Evolutionary conservation across 2,113 vertebrate genomes (phyloP).

Genomic region (Silurus meridionalis): DNA sequence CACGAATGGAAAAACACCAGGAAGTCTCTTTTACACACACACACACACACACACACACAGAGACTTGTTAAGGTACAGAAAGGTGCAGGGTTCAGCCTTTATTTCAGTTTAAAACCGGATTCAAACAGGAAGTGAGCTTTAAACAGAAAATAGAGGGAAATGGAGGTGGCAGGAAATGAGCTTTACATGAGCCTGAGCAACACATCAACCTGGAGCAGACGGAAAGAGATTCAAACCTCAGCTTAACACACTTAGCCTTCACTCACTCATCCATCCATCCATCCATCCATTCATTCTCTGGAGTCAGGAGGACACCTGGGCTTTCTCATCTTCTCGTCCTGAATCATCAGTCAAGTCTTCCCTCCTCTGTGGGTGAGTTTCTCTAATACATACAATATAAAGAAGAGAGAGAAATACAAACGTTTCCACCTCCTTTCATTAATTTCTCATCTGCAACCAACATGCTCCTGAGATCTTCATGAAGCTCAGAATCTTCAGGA

Average conservation of each 20-base stretch:
- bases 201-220: neutral
- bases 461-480: too few species aligned
- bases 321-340: neutral
- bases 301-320: neutral
- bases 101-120: neutral
- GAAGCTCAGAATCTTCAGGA: too few species aligned
- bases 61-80: neutral
- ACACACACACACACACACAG: neutral
- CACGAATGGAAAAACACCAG: constrained; percentile 59
- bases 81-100: neutral
- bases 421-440: neutral
- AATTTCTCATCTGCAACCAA: too few species aligned
- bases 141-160: neutral
- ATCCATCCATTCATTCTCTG: neutral
- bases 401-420: neutral
- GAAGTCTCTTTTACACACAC: constrained; percentile 51
- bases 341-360: neutral
- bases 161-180: constrained; percentile 6
- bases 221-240: neutral
- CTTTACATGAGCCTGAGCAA: neutral
- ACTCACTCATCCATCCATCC: neutral
- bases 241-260: neutral
- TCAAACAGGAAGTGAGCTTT: too few species aligned
- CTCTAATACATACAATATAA: too few species aligned
- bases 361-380: neutral